Base-by-base conservation (phyloP, 1,140 invertebrate species). In the Drosophila hydei region DNA sequence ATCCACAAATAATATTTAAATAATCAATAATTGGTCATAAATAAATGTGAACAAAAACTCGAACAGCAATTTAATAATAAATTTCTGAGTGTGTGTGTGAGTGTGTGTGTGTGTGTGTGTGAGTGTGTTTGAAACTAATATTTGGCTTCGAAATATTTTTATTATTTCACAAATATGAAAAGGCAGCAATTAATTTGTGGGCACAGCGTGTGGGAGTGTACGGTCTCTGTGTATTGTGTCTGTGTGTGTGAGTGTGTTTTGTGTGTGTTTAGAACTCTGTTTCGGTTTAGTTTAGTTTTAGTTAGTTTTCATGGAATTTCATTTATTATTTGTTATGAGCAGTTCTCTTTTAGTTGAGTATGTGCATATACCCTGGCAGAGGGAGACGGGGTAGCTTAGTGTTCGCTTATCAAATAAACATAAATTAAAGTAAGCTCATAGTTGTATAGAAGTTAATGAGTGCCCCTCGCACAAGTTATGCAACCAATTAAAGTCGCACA, bases 171-270 rank as follows among this genome's bases (percentile, higher is more conserved):
- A 63, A 69, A 55, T 64, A 55, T 63, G 45, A 58, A 48, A 71
- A 65, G 60, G 45, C 36, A 51, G 52, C 61, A 65, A 65, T 58
- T 64, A 71, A 71, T 71, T 71, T 65, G 64, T 71, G 52, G 18
- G 30, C 51, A 30, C 27, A 40, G 12, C 14, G 9, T 14, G 36
- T 33, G 48, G 40, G 50, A 16, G 25, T 18, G 23, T 4, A 16
- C 12, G 16, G 12, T 16, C 33, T 59, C 45, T 25, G 6, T 30
- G 16, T 12, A 25, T 63, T 27, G 30, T 52, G 18, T 52, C 12
- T 30, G 30, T 33, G 30, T 33, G 30, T 33, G 30, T 33, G 30
- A n/a, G 12, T 47, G n/a, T 36, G 25, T 38, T 21, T 21, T 21
- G 23, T 30, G 9, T 50, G 38, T 45, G 9, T 52, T 43, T 68